Evolutionary conservation across 2,888 invertebrate genomes (phyloP).

Genomic region (Xestia rhomboidea): DNA sequence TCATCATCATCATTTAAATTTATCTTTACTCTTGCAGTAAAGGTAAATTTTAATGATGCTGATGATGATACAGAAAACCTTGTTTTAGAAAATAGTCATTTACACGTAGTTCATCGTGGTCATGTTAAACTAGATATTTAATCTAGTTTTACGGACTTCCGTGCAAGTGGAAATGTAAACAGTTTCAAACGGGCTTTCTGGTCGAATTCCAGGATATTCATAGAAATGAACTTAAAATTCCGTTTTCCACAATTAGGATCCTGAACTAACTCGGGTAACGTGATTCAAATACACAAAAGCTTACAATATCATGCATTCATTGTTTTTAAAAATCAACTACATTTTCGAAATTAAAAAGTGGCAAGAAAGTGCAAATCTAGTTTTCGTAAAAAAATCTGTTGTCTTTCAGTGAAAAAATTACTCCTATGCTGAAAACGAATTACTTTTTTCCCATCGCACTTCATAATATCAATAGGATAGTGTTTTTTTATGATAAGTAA

Average conservation of each 20-base stretch:
- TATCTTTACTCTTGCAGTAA: no score
- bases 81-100: neutral
- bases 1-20: no score
- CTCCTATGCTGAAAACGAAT: neutral
- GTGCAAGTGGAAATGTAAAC: slow-evolving; percentile 12
- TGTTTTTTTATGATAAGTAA: neutral
- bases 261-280: no score
- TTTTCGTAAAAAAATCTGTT: neutral
- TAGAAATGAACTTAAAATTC: neutral
- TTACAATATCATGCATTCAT: neutral
- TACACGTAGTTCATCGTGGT: no score
- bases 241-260: neutral
- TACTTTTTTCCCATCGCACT: neutral
- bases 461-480: neutral
- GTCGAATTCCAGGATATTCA: neutral
- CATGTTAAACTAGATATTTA: neutral
- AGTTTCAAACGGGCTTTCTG: slow-evolving; percentile 6
- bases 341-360: neutral
- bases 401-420: neutral
- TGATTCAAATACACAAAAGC: slow-evolving; percentile 3
- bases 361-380: no score
- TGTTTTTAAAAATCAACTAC: neutral
- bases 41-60: neutral
- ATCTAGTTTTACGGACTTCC: slow-evolving; percentile 1
- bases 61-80: neutral